Evolutionary conservation across 2,888 invertebrate genomes (phyloP), one percentile per base, ranked within the genome.

Genomic region (Apotomis capreana): DNA sequence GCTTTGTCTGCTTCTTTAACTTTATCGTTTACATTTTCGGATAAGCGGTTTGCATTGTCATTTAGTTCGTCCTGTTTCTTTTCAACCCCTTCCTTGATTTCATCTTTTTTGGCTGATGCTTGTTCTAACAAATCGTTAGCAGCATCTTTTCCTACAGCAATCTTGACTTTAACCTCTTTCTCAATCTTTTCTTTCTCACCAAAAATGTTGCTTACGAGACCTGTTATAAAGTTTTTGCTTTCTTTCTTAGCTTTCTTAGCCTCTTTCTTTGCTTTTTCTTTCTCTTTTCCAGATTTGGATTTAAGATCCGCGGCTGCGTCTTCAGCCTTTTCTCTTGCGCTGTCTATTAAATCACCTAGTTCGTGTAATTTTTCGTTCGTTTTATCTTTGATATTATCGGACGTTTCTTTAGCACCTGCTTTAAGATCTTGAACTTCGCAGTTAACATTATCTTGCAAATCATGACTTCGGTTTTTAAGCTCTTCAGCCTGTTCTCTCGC

Each of bases 101-200:
- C 85, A 70, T 89, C 85, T 77, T 89, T 91, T 65, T 88, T 87
- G 15, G 84, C 83, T 0, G 87, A 80, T 5, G 85, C 89, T 76
- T 91, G 86, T 52, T 89, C 86, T 40, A 85, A 59, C 49, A 86
- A 76, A 68, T 90, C 84, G 59, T 87, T 87, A n/a, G 87, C 88
- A 3, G 86, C 83, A 69, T 90, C 88, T 74, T 92, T 89, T 12
- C 88, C 85, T 78, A 92, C 89, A 36, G 85, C 77, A 37, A 89
- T 81, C 79, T 91, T 92, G 10, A 78, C 83, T 78, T 90, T 91
- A 0, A 91, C 81, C 74, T 89, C 91, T 71, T 87, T 87, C 79
- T 93, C 92, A 5, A 91, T 77, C 80, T 92, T 92, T 26, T 93
- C 93, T 78, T 92, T 93, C 69, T 91, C 91, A 6, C 92, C 91